phyloP scores from a whole-genome alignment of 2,888 invertebrate species.

The Ochlodes sylvanus region DNA sequence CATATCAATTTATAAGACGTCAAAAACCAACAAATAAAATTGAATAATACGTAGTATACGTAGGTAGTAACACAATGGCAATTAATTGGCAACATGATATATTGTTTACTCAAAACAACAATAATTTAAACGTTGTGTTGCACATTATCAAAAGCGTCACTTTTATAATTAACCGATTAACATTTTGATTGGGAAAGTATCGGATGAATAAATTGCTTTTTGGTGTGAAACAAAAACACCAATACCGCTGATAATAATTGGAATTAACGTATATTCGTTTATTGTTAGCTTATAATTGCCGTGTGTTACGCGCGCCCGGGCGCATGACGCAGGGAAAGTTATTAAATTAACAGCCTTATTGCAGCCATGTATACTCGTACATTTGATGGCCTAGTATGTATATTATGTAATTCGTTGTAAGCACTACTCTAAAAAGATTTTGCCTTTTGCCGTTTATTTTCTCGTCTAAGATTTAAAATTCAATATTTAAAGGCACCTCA shows the following conservation, averaged over 20 bases:
- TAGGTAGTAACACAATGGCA: too few species aligned
- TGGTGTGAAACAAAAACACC: slow-evolving; percentile 12
- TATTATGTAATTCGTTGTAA: too few species aligned
- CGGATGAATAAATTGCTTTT: slow-evolving; percentile 15
- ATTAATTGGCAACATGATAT: background rate
- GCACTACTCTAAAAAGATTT: too few species aligned
- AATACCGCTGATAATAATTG: slow-evolving; percentile 8
- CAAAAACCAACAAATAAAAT: background rate
- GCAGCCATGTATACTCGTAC: too few species aligned
- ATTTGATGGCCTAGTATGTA: too few species aligned
- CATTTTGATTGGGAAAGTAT: slow-evolving; percentile 31
- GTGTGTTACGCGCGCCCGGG: too few species aligned
- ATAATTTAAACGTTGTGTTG: background rate
- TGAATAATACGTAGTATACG: background rate
- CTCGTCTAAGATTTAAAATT: too few species aligned
- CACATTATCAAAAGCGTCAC: slow-evolving; percentile 24
- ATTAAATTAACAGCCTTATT: too few species aligned
- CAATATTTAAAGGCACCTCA: too few species aligned
- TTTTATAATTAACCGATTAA: slow-evolving; percentile 28
- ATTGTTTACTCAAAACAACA: slow-evolving; percentile 1
- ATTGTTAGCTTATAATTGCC: background rate
- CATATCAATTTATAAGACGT: too few species aligned
- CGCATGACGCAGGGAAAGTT: too few species aligned
- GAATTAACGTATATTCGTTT: background rate
- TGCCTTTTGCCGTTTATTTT: too few species aligned